Percentiles rank a stretch among this genome's conserved stretches.
These are phyloP conservation scores for Leptopilina clavipes DNA, from an alignment of 1,140 invertebrate genomes.

Conservation along the genomic window DNA sequence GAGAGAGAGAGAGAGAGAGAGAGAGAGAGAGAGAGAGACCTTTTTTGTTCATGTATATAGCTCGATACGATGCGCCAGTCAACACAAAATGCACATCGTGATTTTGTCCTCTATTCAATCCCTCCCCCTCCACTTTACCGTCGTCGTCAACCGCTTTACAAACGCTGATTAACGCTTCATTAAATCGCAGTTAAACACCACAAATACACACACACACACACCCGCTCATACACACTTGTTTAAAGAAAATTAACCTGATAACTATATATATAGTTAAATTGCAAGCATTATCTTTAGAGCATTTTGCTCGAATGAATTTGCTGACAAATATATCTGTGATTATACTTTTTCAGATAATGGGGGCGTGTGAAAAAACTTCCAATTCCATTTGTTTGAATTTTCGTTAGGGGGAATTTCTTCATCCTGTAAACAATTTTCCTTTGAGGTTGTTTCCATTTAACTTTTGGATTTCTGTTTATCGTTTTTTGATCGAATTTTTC, in stretches of 20 bases:
- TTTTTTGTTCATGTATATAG: neutral
- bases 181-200: conserved; percentile 23
- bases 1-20: no score
- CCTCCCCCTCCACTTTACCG: neutral
- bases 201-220: neutral
- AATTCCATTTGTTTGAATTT: no score
- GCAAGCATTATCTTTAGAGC: conserved; percentile 15
- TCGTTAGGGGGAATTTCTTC: no score
- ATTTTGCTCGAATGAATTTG: neutral
- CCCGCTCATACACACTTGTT: neutral
- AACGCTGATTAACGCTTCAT: conserved; percentile 31
- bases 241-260: conserved; percentile 26
- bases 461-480: no score
- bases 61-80: neutral
- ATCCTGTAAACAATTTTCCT: no score
- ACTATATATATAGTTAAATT: conserved; percentile 31
- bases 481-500: no score
- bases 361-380: no score
- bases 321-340: neutral
- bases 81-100: neutral
- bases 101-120: neutral
- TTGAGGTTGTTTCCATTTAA: no score
- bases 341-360: no score
- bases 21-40: neutral
- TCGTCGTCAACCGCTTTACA: conserved; percentile 10